Conservation (phyloP, 2,797 vertebrate genomes). For the Silurus aristotelis region DNA sequence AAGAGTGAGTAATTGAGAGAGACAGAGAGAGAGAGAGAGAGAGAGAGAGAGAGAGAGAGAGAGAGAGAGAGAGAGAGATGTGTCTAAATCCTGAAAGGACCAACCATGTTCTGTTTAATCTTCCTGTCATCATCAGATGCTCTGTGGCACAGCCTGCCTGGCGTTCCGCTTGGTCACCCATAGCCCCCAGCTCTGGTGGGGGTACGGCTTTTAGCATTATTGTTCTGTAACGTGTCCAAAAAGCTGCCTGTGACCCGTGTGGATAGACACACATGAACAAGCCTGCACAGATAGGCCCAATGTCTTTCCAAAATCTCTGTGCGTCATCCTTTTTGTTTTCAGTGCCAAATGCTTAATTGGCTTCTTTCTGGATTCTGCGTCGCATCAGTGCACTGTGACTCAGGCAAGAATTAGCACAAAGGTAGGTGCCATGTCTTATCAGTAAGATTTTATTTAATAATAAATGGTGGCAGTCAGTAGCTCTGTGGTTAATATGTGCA, state of each 20-base stretch:
- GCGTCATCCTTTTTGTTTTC: background rate
- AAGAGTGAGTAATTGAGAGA: background rate
- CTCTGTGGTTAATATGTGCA: background rate
- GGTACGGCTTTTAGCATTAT: slow-evolving; percentile 10
- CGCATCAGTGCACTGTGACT: slow-evolving; percentile 2
- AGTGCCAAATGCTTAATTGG: background rate
- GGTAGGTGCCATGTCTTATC: slow-evolving; percentile 31
- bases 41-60: background rate
- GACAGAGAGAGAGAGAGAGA: background rate
- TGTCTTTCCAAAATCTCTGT: background rate
- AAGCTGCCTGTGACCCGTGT: slow-evolving; percentile 18
- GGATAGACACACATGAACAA: slow-evolving; percentile 34
- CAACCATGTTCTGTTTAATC: slow-evolving; percentile 24
- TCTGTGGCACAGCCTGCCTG: slow-evolving; percentile 15
- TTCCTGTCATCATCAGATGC: slow-evolving; percentile 32
- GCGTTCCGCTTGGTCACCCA: slow-evolving; percentile 26
- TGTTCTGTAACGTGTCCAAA: slow-evolving; percentile 38
- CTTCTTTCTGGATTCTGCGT: background rate
- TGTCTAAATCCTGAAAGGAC: background rate
- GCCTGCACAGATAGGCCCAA: background rate
- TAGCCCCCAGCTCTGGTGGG: slow-evolving; percentile 7
- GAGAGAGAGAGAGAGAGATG: background rate
- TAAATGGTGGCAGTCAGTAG: background rate
- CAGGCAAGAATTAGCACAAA: background rate
- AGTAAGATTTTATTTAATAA: background rate